Percentiles rank a stretch among this genome's conserved stretches.
phyloP scores from a whole-genome alignment of 2,113 vertebrate genomes.

The Conger conger region DNA sequence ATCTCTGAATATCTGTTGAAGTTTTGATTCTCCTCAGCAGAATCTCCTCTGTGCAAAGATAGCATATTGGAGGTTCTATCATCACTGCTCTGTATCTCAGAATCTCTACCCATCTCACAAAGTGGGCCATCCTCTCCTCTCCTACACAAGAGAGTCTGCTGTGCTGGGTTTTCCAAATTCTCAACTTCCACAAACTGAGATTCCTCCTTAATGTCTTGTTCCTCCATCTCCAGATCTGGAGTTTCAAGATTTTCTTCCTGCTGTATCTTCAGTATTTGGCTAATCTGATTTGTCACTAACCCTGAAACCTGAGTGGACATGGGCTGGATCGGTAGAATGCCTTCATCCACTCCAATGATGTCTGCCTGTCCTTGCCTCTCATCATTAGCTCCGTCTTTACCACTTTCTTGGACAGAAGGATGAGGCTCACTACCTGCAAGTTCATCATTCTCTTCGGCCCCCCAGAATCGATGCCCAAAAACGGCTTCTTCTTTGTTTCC shows the following conservation, averaged over 20 bases:
- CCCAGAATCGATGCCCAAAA: conserved; percentile 64
- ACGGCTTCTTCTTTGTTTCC: conserved; percentile 55
- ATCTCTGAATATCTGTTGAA: conserved; percentile 51
- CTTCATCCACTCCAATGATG: conserved; percentile 21
- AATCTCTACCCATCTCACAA: conserved; percentile 21
- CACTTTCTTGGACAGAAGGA: conserved; percentile 49
- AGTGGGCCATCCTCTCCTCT: conserved; percentile 18
- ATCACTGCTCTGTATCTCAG: background rate
- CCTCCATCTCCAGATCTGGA: conserved; percentile 35
- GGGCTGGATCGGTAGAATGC: background rate
- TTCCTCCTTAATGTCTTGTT: conserved; percentile 17
- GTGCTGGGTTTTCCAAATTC: conserved; percentile 66
- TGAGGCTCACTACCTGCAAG: conserved; percentile 68
- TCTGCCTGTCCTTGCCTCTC: conserved; percentile 47
- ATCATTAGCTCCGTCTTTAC: conserved; percentile 55
- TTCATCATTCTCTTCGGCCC: conserved; percentile 70
- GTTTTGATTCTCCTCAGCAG: conserved; percentile 60
- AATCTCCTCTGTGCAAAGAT: conserved; percentile 33
- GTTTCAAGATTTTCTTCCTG: conserved; percentile 70
- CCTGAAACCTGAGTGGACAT: conserved; percentile 16
- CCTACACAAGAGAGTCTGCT: conserved; percentile 38
- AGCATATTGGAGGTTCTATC: conserved; percentile 13
- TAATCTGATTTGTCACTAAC: conserved; percentile 25
- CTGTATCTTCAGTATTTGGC: conserved; percentile 42
- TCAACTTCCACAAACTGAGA: conserved; percentile 52